Percentiles rank a stretch among this genome's conserved stretches.
Conservation (phyloP, 1,140 invertebrate species). For the Colletes gigas region DNA sequence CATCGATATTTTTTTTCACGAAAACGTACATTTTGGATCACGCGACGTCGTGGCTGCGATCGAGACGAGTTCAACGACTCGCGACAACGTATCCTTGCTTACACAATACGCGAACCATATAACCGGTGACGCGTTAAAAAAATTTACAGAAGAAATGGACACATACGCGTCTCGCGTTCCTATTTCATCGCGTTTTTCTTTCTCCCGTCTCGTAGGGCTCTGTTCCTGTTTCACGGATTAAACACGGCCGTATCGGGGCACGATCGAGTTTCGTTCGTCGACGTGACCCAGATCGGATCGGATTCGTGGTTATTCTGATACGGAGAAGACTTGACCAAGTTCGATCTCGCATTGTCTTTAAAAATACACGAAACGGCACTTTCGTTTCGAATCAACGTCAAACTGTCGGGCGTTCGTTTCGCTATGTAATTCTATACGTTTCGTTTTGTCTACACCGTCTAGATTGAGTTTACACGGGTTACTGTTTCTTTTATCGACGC, state of each 20-base stretch:
- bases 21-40: too few species aligned
- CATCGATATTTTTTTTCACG: too few species aligned
- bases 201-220: neutral
- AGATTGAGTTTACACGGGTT: slow-evolving; percentile 16
- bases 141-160: too few species aligned
- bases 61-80: too few species aligned
- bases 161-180: neutral
- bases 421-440: neutral
- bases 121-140: too few species aligned
- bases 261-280: slow-evolving; percentile 48
- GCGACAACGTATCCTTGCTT: too few species aligned
- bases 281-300: slow-evolving; percentile 53
- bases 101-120: too few species aligned
- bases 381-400: slow-evolving; percentile 5
- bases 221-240: slow-evolving; percentile 22
- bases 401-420: neutral
- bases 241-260: slow-evolving; percentile 13
- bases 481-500: neutral
- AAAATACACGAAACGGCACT: neutral
- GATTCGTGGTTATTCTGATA: slow-evolving; percentile 56
- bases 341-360: slow-evolving; percentile 23
- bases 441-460: neutral
- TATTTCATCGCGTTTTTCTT: slow-evolving; percentile 22
- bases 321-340: slow-evolving; percentile 11
- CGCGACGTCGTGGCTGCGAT: too few species aligned